Conservation (phyloP, 2,888 invertebrate genomes). For the Aphidoletes aphidimyza region DNA sequence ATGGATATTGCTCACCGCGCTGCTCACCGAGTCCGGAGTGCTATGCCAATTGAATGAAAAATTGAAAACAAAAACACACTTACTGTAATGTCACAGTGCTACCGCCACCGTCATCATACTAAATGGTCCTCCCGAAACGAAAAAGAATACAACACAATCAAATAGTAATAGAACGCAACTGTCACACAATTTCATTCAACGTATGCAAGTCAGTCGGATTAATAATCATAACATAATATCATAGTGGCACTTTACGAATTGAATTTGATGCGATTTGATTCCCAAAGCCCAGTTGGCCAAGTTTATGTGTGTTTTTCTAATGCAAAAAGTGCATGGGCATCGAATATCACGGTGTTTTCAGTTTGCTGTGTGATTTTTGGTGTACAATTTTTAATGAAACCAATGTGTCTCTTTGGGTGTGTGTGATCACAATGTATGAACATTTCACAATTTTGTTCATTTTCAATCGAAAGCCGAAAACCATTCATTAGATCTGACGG, state of each 20-base stretch:
- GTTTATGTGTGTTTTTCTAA: too few relatives aligned
- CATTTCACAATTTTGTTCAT: neutral
- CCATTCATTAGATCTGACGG: neutral
- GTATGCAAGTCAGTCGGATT: neutral
- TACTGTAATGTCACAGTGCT: too few relatives aligned
- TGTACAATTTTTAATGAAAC: too few relatives aligned
- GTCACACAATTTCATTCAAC: conserved; percentile 47
- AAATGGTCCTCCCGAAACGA: neutral
- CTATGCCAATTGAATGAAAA: neutral
- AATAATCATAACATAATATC: conserved; percentile 36
- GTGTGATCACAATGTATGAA: neutral
- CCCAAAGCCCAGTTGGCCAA: too few relatives aligned
- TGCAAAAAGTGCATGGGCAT: too few relatives aligned
- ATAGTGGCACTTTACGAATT: neutral
- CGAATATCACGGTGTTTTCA: too few relatives aligned
- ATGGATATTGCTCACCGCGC: neutral
- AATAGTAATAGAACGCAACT: conserved; percentile 56
- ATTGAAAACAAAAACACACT: too few relatives aligned
- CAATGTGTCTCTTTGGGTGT: too few relatives aligned
- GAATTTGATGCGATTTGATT: neutral
- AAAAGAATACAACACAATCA: conserved; percentile 54
- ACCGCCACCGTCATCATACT: neutral
- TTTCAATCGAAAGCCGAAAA: neutral
- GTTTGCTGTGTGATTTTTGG: neutral
- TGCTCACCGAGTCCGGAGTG: neutral